phyloP scores from a whole-genome alignment of 2,113 vertebrate species.

The Vidua macroura region DNA sequence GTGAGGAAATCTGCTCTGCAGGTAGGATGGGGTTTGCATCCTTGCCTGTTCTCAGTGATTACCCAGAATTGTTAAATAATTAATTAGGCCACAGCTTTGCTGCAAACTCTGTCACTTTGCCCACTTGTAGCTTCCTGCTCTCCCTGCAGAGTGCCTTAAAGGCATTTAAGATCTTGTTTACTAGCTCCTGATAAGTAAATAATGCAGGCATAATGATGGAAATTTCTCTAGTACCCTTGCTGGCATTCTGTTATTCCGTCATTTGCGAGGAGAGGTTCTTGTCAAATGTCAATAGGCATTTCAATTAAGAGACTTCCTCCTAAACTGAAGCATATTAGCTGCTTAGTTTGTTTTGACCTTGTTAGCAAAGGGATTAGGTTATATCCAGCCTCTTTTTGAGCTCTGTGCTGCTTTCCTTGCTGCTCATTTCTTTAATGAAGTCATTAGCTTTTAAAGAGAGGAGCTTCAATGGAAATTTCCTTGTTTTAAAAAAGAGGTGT shows the following conservation, averaged over 20 bases:
- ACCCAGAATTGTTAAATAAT: background rate
- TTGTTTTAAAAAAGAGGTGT: background rate
- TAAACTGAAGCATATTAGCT: slow-evolving; percentile 23
- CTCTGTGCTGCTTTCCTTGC: background rate
- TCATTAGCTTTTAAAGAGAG: slow-evolving; percentile 6
- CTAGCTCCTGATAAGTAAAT: slow-evolving; percentile 10
- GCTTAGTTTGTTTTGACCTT: slow-evolving; percentile 52
- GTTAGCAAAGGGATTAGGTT: slow-evolving; percentile 18
- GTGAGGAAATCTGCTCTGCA: slow-evolving; percentile 92
- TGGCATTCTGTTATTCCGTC: slow-evolving; percentile 4
- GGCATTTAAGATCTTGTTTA: background rate
- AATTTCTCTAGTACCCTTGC: slow-evolving; percentile 26
- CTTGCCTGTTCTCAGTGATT: background rate
- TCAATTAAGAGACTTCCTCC: slow-evolving; percentile 53
- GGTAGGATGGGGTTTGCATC: slow-evolving; percentile 65
- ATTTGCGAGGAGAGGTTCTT: slow-evolving; percentile 50
- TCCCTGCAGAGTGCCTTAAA: background rate
- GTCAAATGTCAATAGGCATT: slow-evolving; percentile 62
- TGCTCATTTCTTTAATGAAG: background rate
- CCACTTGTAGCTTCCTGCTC: slow-evolving; percentile 3
- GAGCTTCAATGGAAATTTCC: background rate
- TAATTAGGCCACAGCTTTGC: background rate
- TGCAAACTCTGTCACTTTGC: background rate
- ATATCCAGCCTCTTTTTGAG: background rate
- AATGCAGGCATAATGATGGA: slow-evolving; percentile 20